Evolutionary conservation across 2,888 invertebrate species (phyloP).

Genomic region (Spodoptera exigua): DNA sequence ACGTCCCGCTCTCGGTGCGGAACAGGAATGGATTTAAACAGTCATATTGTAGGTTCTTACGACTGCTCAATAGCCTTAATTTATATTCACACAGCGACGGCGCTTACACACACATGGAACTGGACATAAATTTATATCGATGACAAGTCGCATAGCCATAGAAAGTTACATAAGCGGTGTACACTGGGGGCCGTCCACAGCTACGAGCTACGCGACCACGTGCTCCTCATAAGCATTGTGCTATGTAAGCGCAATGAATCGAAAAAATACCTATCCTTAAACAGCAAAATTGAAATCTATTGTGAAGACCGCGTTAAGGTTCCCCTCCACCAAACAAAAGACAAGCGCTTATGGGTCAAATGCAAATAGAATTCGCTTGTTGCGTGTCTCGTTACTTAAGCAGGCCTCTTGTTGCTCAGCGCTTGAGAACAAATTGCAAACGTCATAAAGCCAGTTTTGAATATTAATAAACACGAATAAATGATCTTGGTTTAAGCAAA

Average conservation of each 20-base stretch:
- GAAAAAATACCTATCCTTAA: constrained; percentile 21
- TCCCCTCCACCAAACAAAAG: constrained; percentile 67
- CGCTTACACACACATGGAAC: constrained; percentile 68
- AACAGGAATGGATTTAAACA: constrained; percentile 59
- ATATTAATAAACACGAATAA: constrained; percentile 83
- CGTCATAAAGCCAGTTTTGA: constrained; percentile 81
- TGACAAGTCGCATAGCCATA: constrained; percentile 67
- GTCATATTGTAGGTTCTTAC: constrained; percentile 58
- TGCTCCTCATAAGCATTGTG: constrained; percentile 20
- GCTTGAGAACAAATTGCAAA: constrained; percentile 80
- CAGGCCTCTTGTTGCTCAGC: constrained; percentile 73
- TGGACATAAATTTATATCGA: constrained; percentile 73
- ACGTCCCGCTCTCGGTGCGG: constrained; percentile 51
- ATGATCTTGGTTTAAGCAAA: constrained; percentile 72
- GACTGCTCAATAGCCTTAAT: constrained; percentile 70
- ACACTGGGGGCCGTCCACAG: constrained; percentile 29
- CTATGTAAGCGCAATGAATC: constrained; percentile 1
- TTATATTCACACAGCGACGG: constrained; percentile 75
- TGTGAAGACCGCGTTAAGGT: constrained; percentile 38
- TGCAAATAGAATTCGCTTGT: constrained; percentile 84
- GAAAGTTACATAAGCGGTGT: constrained; percentile 39
- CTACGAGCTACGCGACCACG: constrained; percentile 14
- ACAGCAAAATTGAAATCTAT: constrained; percentile 34
- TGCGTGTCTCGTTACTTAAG: constrained; percentile 78
- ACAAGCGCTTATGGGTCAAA: constrained; percentile 81